Base-by-base conservation (phyloP, 64 coral and sea anemone species). In the Porites australiensis region DNA sequence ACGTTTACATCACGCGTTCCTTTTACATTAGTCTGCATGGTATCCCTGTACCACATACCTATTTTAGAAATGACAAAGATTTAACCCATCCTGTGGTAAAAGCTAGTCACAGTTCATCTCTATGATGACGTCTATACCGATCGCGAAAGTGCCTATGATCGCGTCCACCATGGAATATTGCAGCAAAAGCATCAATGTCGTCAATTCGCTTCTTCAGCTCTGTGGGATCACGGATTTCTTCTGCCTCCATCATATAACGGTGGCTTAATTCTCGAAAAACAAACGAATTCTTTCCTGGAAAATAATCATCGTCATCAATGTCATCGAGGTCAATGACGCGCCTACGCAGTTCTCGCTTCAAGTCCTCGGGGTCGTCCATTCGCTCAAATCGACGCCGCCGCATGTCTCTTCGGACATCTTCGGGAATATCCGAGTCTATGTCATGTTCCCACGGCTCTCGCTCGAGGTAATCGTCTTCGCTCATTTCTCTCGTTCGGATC, bases 401-500 rank as follows among this genome's bases (percentile, higher is more conserved):
- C 91, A 96, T 86, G 79, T 96, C 87, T 64, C 87, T 82, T 63
- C 64, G 66, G 37, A 87, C 77, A 55, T 96, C 87, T 63, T 72
- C 87, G 16, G 90, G 87, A 75, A 93, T 87, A 11, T 50, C 57
- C 44, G 88, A 86, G 16, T 70, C 81, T 27, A 94, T 63, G 22
- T 93, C 77, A 5, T 79, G 74, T 79, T 90, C 82, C 95, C 91
- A 94, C 12, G 95, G 88, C n/a, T 94, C 87, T 47, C 67, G 49
- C 52, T 83, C 78, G 9, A 59, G 14, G 19, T 79, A 88, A 91
- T 98, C 95, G 12, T 98, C 88, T 82, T 98, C 92, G 23, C 66
- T 91, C 86, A 98, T 61, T 46, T 98, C 95, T 71, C 64, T 90
- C 43, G 74, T 75, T 12, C 95, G 92, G 73, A 98, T 98, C 50